These are phyloP conservation scores for Terrapene triunguis DNA, from an alignment of 2,113 vertebrate genomes.

Conservation along the genomic window DNA sequence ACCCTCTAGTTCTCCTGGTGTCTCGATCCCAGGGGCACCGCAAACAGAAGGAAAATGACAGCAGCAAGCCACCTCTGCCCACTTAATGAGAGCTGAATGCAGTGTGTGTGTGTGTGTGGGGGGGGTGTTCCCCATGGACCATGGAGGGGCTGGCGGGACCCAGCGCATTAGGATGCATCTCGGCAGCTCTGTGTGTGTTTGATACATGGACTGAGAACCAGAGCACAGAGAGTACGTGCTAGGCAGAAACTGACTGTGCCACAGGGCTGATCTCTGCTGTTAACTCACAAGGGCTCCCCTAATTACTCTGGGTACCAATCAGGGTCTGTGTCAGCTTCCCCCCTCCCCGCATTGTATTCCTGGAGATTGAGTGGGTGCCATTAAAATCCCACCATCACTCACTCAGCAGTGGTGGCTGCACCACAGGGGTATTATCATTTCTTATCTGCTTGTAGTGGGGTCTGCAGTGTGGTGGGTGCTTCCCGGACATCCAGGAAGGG, in stretches of 20 bases:
- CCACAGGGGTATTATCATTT: no score
- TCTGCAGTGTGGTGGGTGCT: not conserved
- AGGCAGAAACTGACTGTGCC: not conserved
- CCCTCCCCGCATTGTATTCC: not conserved
- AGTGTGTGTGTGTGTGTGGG: no score
- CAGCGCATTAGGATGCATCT: not conserved
- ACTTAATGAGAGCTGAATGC: not conserved
- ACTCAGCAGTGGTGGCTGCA: no score
- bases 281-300: no score
- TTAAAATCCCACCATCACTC: not conserved
- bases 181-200: not conserved
- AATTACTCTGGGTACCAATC: not conserved
- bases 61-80: not conserved
- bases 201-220: not conserved
- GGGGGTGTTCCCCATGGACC: not conserved
- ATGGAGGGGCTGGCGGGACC: not conserved
- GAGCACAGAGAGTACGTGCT: not conserved
- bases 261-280: not conserved
- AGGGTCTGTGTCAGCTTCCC: no score
- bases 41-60: not conserved
- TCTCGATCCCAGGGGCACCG: not conserved
- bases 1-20: not conserved
- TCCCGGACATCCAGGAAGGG: not conserved
- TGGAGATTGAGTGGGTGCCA: not conserved
- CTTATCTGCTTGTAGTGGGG: not conserved